A percentile compares a stretch with the other conserved stretches of the same genome.
Conservation (phyloP, 2,888 invertebrate species). For the Sussaba pulchella region DNA sequence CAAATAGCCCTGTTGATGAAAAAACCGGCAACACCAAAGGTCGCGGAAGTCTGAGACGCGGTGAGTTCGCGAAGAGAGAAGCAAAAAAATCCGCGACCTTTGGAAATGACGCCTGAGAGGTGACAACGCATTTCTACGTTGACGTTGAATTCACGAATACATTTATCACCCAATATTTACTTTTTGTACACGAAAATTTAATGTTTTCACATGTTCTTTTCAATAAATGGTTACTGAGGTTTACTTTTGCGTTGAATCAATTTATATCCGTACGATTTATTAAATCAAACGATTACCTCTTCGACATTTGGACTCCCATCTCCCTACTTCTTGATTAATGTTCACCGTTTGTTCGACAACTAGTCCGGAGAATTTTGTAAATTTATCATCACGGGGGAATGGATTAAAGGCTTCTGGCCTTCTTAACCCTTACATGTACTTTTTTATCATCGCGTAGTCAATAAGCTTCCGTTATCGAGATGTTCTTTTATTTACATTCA, state of each 20-base stretch:
- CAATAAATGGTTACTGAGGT: slow-evolving; percentile 14
- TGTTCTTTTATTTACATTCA: slow-evolving; percentile 2
- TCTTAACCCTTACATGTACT: not conserved
- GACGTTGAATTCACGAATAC: not conserved
- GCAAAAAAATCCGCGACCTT: not conserved
- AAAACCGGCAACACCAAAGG: too few relatives aligned
- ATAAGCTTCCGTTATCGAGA: not conserved
- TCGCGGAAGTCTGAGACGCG: not conserved
- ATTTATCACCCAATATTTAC: not conserved
- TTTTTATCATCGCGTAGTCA: not conserved
- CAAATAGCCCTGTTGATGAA: not conserved
- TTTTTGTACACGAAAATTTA: too few relatives aligned
- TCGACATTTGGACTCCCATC: slow-evolving; percentile 43
- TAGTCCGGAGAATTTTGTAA: not conserved
- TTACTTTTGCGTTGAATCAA: not conserved
- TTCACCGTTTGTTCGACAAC: not conserved
- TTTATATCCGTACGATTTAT: not conserved
- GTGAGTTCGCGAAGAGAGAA: slow-evolving; percentile 33
- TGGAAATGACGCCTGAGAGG: not conserved
- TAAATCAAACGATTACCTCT: too few relatives aligned
- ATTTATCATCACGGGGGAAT: not conserved
- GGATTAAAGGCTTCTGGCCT: not conserved
- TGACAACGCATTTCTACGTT: not conserved
- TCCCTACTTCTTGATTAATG: not conserved
- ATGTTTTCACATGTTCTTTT: not conserved